A percentile compares a stretch with the other conserved stretches of the same genome.
Evolutionary conservation across 1,140 invertebrate species (phyloP).

Genomic region (Geopemphigus sp.): DNA sequence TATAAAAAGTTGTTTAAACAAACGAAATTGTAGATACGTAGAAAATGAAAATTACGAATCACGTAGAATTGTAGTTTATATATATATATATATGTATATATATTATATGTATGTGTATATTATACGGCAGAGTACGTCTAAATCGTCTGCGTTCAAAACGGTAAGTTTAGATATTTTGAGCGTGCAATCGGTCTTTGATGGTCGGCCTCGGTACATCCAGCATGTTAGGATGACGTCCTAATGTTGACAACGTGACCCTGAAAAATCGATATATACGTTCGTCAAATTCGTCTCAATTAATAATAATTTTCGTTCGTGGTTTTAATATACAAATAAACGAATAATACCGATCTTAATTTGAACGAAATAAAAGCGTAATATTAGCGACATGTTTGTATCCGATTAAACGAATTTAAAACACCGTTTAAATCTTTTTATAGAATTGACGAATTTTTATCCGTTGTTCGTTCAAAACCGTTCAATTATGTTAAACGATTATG

Average conservation of each 20-base stretch:
- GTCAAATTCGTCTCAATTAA: too few species aligned
- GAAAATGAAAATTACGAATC: not conserved
- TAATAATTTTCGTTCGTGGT: too few species aligned
- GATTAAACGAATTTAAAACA: too few species aligned
- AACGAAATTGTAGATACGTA: not conserved
- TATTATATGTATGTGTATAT: not conserved
- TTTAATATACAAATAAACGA: too few species aligned
- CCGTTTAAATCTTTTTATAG: too few species aligned
- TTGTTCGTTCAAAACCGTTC: not conserved
- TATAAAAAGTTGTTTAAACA: too few species aligned
- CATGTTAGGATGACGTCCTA: slow-evolving; percentile 42
- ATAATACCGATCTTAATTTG: too few species aligned
- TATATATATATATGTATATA: not conserved
- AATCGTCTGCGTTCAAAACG: slow-evolving; percentile 2
- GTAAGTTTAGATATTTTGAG: slow-evolving; percentile 33
- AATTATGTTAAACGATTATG: not conserved
- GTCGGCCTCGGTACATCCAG: slow-evolving; percentile 28
- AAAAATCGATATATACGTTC: not conserved
- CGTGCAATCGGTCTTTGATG: slow-evolving; percentile 42
- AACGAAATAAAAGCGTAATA: too few species aligned
- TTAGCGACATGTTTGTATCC: too few species aligned
- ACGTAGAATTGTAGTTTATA: slow-evolving; percentile 7
- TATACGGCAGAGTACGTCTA: slow-evolving; percentile 27
- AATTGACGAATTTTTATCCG: not conserved
- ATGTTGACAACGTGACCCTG: slow-evolving; percentile 39